A percentile compares a stretch with the other conserved stretches of the same genome.
phyloP scores from a whole-genome alignment of 2,888 invertebrate species.

The Drosophila mayaguana region DNA sequence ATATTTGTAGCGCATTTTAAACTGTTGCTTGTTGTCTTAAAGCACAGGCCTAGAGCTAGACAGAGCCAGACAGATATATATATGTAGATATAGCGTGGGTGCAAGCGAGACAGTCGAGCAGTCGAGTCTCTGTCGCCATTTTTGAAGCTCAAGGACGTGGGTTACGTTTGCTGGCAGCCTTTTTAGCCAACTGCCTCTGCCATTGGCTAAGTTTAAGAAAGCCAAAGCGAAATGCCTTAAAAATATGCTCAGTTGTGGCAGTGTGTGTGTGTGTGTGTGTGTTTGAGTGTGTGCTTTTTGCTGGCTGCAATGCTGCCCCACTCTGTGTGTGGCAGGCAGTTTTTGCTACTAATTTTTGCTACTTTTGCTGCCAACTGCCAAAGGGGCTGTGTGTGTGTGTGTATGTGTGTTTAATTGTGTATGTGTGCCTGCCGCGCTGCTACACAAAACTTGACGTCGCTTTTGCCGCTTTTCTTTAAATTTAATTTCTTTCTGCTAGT shows the following conservation, averaged over 20 bases:
- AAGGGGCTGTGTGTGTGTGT: not conserved
- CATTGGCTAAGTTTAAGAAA: conserved; percentile 64
- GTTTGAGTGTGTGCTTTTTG: not conserved
- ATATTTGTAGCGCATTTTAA: conserved; percentile 47
- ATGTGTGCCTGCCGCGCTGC: conserved; percentile 51
- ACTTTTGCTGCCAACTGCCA: conserved; percentile 43
- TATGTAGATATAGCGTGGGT: not conserved
- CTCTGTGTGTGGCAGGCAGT: conserved; percentile 44
- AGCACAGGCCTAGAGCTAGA: conserved; percentile 15
- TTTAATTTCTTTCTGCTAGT: conserved; percentile 80
- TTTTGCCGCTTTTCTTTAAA: conserved; percentile 67
- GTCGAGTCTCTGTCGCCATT: conserved; percentile 25
- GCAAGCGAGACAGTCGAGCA: not conserved
- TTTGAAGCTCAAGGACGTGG: conserved; percentile 72
- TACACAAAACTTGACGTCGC: conserved; percentile 51
- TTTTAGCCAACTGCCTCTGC: conserved; percentile 27
- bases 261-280: conserved; percentile 13
- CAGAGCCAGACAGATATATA: not conserved
- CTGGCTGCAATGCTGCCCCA: conserved; percentile 10
- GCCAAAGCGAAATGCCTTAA: conserved; percentile 41
- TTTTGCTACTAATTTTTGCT: conserved; percentile 68
- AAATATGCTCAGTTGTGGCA: conserved; percentile 28
- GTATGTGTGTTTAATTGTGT: not conserved
- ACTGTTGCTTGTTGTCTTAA: conserved; percentile 61
- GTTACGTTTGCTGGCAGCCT: conserved; percentile 34